A percentile compares a stretch with the other conserved stretches of the same genome.
Conservation (phyloP, 2,888 invertebrate species). For the Tipula unca region DNA sequence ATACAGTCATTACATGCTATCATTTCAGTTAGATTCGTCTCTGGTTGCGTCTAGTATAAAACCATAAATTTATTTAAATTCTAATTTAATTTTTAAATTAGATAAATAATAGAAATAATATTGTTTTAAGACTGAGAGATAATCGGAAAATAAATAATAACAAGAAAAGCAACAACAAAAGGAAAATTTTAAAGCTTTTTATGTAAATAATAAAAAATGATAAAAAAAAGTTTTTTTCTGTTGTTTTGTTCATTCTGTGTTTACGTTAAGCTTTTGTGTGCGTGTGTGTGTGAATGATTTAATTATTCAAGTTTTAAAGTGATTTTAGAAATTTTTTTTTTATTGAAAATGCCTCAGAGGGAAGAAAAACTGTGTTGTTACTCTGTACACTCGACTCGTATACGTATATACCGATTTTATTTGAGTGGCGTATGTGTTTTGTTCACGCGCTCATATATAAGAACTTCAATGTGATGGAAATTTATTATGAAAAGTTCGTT, state of each 20-base stretch:
- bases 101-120: not conserved
- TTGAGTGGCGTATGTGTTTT: not conserved
- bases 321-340: not conserved
- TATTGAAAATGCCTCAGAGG: not conserved
- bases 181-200: not conserved
- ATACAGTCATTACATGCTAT: too few relatives aligned
- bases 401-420: not conserved
- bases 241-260: not conserved
- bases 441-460: not conserved
- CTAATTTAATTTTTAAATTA: constrained; percentile 14
- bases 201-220: not conserved
- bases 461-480: not conserved
- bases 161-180: not conserved
- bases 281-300: not conserved
- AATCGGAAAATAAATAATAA: not conserved
- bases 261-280: not conserved
- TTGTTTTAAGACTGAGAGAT: not conserved
- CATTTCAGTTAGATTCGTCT: not conserved
- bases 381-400: not conserved
- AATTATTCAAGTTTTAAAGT: not conserved
- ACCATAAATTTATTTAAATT: not conserved
- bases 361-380: not conserved
- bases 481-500: not conserved
- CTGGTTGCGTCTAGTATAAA: not conserved
- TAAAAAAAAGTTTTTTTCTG: not conserved